Percentiles rank a stretch among this genome's conserved stretches.
phyloP scores from a whole-genome alignment of 37 sponge, comb jelly and placozoan genomes.

The Chondrilla cf. caribensis region DNA sequence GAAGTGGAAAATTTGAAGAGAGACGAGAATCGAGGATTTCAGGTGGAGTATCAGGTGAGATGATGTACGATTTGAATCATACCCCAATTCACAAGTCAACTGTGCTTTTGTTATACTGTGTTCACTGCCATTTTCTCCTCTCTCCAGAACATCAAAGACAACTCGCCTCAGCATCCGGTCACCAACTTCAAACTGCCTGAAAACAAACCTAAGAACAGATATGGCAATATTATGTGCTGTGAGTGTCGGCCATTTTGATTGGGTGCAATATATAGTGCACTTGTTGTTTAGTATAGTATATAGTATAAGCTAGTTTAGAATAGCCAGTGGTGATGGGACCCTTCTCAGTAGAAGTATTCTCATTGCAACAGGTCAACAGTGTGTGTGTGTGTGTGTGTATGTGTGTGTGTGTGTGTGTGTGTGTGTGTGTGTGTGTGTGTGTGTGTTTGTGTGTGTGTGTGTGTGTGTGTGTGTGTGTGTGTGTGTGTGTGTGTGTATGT shows the following conservation, averaged over 20 bases:
- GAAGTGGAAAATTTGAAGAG: constrained; percentile 45
- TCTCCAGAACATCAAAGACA: constrained; percentile 44
- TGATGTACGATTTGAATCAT: neutral
- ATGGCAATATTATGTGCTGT: constrained; percentile 77
- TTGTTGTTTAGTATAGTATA: too few species aligned
- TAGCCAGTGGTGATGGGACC: constrained; percentile 18
- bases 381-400: too few species aligned
- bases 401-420: constrained; percentile 15
- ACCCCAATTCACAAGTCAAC: too few species aligned
- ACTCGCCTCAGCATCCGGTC: constrained; percentile 41
- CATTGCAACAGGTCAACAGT: neutral
- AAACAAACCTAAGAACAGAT: constrained; percentile 72
- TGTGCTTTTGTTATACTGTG: too few species aligned
- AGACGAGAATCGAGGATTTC: constrained; percentile 61
- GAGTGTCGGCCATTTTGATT: constrained; percentile 24
- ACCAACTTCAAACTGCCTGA: constrained; percentile 38
- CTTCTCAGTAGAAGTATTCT: too few species aligned
- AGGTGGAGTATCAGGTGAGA: constrained; percentile 62
- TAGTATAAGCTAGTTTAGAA: too few species aligned
- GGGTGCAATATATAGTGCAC: too few species aligned
- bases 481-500: constrained; percentile 3
- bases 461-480: too few species aligned
- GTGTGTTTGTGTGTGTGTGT: constrained; percentile 24
- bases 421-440: constrained; percentile 37
- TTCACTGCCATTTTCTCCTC: neutral